phyloP scores from a whole-genome alignment of 2,113 vertebrate genomes.

The Aspiorhynchus laticeps region DNA sequence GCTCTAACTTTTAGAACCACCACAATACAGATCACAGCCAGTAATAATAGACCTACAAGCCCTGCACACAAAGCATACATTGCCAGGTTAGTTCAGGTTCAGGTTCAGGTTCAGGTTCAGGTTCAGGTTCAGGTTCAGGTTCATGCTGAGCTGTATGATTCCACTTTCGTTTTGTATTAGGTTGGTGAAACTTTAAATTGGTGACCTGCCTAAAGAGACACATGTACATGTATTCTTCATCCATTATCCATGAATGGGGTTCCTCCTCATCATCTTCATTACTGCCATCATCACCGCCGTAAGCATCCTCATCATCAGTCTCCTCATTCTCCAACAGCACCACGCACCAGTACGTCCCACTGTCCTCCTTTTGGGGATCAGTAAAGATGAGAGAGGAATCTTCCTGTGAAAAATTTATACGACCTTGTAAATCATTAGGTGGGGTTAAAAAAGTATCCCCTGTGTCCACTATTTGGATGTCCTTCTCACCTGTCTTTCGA shows the following conservation, averaged over 20 bases:
- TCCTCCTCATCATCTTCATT: background rate
- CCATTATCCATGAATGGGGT: background rate
- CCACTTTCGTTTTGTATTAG: background rate
- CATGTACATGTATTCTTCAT: conserved; percentile 11
- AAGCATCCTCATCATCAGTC: background rate
- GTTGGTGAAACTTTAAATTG: conserved; percentile 40
- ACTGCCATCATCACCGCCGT: background rate
- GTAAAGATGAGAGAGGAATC: conserved; percentile 56
- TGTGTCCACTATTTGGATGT: conserved; percentile 58
- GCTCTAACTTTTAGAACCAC: conserved; percentile 51
- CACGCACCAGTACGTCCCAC: conserved; percentile 66
- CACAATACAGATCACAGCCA: conserved; percentile 30
- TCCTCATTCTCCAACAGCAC: conserved; percentile 5
- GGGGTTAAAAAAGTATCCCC: conserved; percentile 5
- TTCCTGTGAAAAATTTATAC: conserved; percentile 45
- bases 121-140: background rate
- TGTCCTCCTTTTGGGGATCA: conserved; percentile 52
- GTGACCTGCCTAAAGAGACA: conserved; percentile 67
- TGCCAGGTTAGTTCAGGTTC: background rate
- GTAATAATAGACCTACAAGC: conserved; percentile 52
- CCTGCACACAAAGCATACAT: conserved; percentile 10
- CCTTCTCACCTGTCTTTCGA: conserved; percentile 15
- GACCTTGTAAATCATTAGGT: conserved; percentile 54
- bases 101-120: background rate
- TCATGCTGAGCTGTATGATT: background rate